phyloP scores from a whole-genome alignment of 2,888 invertebrate genomes.

The Tenthredo distinguenda region DNA sequence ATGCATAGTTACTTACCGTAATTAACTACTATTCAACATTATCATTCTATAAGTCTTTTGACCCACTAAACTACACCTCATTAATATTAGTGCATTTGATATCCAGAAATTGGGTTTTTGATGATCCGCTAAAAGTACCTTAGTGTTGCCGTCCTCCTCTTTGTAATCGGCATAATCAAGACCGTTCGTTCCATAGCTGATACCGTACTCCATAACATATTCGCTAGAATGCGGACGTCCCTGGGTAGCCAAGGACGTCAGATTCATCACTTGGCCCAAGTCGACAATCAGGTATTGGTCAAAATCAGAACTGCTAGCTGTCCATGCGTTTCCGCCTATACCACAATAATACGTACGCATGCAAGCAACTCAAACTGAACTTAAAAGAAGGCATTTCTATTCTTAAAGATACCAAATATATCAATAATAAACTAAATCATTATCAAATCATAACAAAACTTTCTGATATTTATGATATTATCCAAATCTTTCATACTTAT shows the following conservation, averaged over 20 bases:
- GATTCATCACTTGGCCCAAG: slow-evolving; percentile 91
- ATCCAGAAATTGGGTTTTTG: neutral
- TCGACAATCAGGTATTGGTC: slow-evolving; percentile 95
- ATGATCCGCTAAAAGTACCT: slow-evolving; percentile 83
- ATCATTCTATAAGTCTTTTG: neutral
- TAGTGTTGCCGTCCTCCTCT: slow-evolving; percentile 92
- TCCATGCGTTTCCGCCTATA: slow-evolving; percentile 95
- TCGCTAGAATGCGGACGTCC: slow-evolving; percentile 94
- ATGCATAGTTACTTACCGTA: slow-evolving; percentile 30
- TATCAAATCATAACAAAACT: neutral
- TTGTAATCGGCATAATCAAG: slow-evolving; percentile 94
- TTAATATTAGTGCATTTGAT: slow-evolving; percentile 1
- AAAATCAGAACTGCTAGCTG: slow-evolving; percentile 93
- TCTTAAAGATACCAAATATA: neutral
- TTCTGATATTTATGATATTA: neutral
- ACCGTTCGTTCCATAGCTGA: slow-evolving; percentile 95
- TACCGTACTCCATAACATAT: slow-evolving; percentile 95
- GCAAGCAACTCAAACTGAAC: slow-evolving; percentile 74
- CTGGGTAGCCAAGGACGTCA: slow-evolving; percentile 93
- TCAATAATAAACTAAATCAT: slow-evolving; percentile 52
- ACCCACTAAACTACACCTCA: slow-evolving; percentile 8
- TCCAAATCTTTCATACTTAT: neutral
- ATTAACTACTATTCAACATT: neutral
- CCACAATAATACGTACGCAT: slow-evolving; percentile 74
- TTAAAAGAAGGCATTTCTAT: slow-evolving; percentile 59